Evolutionary conservation across 2,797 vertebrate species (phyloP), one percentile per base, ranked within the genome.

Genomic region (Syncerus caffer): DNA sequence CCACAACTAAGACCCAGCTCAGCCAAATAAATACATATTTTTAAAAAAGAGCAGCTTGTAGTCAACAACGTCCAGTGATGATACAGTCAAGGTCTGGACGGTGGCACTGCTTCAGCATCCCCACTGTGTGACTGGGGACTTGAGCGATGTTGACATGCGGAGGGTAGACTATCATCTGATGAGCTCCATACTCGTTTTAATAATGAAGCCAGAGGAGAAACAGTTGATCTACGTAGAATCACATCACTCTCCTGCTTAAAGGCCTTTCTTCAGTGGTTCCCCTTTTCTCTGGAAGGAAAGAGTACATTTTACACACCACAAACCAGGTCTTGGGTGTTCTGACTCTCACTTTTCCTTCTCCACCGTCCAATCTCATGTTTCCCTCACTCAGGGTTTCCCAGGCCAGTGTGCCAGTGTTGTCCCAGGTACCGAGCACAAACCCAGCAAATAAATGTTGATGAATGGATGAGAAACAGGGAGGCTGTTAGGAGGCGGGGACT

Each of bases 141-240:
- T 15, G 34, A 47, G 1, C 0, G 51, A 21, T 34, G 55, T 2
- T 17, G 45, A 79, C 16, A 6, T 4, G 2, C 3, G 17, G 53
- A 5, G 47, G 34, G 38, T 17, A 42, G 78, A 17, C 51, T 10
- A 4, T 79, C 45, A 64, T 47, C 38, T 11, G 58, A 83, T 25
- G 42, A 86, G 67, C 31, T 76, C 62, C 34, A 51, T 1, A 1
- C 76, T 80, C 55, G 10, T 21, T 84, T 86, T 71, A 74, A 31
- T 60, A 76, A 55, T 80, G 87, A 95, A 74, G 34, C 42, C 85
- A 82, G 90, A 64, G 9, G n/a, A 71, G 31, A 29, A 4, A 21
- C 23, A 42, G 17, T 19, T 62, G 94, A 78, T 45, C 60, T 74
- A 34, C 3, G 4, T 5, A 60, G 88, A 45, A 14, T 14, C 71